phyloP scores from a whole-genome alignment of 2,888 invertebrate genomes.

The Mechanitis mazaeus region DNA sequence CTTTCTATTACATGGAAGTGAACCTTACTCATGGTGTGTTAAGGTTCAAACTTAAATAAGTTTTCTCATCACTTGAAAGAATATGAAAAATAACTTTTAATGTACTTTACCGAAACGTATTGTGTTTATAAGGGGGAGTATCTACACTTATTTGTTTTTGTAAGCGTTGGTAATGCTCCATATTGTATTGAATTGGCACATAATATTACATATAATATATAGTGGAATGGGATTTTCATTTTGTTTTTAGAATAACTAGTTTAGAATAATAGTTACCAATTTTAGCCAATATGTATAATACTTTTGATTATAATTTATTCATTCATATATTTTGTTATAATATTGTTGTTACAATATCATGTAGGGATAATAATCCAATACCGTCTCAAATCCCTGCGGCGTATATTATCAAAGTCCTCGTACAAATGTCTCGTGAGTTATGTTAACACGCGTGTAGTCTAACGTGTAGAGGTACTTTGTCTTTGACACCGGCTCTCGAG shows the following conservation, averaged over 20 bases:
- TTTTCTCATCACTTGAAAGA: slow-evolving; percentile 9
- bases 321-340: too few relatives aligned
- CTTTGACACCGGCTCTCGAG: neutral
- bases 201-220: too few relatives aligned
- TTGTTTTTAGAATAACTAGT: too few relatives aligned
- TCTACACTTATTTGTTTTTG: slow-evolving; percentile 5
- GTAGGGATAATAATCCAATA: too few relatives aligned
- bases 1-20: slow-evolving; percentile 3
- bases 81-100: slow-evolving; percentile 19
- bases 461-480: neutral
- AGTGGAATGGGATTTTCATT: too few relatives aligned
- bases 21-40: neutral
- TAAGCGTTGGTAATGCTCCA: too few relatives aligned
- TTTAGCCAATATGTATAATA: too few relatives aligned
- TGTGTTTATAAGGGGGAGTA: slow-evolving; percentile 11
- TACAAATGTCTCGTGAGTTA: neutral
- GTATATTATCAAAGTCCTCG: neutral
- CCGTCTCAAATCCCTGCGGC: too few relatives aligned
- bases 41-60: slow-evolving; percentile 13
- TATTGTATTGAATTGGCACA: too few relatives aligned
- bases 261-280: too few relatives aligned
- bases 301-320: too few relatives aligned
- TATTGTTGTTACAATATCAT: too few relatives aligned
- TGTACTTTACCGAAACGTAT: slow-evolving; percentile 16
- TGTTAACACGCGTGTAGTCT: neutral